Percentiles rank a stretch among this genome's conserved stretches.
Conservation (phyloP, 2,113 vertebrate species). For the Chaetura pelagica region DNA sequence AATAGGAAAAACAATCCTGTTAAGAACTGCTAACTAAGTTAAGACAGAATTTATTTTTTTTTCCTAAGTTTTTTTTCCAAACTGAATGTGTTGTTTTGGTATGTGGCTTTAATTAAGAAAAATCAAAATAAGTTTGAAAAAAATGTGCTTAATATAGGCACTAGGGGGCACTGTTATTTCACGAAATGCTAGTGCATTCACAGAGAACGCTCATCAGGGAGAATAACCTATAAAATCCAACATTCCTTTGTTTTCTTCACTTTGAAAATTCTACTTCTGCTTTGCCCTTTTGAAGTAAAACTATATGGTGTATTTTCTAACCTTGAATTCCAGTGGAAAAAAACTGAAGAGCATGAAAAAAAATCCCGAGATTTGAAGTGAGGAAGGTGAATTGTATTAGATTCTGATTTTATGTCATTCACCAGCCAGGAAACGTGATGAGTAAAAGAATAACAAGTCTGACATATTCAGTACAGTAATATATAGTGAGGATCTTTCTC, state of each 20-base stretch:
- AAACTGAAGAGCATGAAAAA: background rate
- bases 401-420: background rate
- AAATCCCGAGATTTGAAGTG: background rate
- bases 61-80: background rate
- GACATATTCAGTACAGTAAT: background rate
- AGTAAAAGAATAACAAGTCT: background rate
- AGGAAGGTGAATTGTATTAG: background rate
- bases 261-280: slow-evolving; percentile 9
- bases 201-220: background rate
- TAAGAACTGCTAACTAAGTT: background rate
- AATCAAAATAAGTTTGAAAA: background rate
- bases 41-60: background rate
- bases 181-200: background rate
- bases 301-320: background rate
- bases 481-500: background rate
- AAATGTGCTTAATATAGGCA: background rate
- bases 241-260: slow-evolving; percentile 41
- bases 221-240: background rate
- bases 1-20: background rate
- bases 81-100: accelerated
- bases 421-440: background rate
- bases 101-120: background rate
- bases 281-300: slow-evolving; percentile 9
- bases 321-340: background rate
- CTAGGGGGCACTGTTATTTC: slow-evolving; percentile 77